Evolutionary conservation across 2,888 invertebrate genomes (phyloP).

Genomic region (Bellardia pandia): DNA sequence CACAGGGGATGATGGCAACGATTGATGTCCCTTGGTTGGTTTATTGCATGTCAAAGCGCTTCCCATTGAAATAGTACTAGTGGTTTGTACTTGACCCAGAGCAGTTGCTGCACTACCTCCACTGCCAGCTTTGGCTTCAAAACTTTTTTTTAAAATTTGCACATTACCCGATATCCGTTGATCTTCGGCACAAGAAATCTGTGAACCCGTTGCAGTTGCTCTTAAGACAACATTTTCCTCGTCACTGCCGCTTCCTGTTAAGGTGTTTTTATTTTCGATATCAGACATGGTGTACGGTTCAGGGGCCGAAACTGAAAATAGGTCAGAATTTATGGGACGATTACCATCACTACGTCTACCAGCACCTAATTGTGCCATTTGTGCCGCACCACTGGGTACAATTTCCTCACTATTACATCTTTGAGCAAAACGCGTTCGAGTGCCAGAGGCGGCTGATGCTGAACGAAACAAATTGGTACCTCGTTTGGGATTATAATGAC

Average conservation of each 20-base stretch:
- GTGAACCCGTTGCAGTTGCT: conserved; percentile 68
- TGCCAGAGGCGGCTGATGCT: conserved; percentile 80
- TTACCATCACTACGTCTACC: conserved; percentile 74
- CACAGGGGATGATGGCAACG: conserved; percentile 88
- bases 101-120: conserved; percentile 68
- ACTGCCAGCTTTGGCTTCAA: conserved; percentile 89
- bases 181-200: conserved; percentile 78
- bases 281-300: conserved; percentile 83
- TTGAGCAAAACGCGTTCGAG: conserved; percentile 80
- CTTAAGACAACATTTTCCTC: conserved; percentile 77
- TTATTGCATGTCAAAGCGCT: conserved; percentile 72
- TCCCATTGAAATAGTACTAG: neutral
- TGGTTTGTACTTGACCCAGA: conserved; percentile 47
- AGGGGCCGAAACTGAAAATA: conserved; percentile 87
- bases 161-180: conserved; percentile 88
- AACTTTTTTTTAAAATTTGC: conserved; percentile 93
- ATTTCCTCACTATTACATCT: conserved; percentile 84
- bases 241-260: conserved; percentile 73
- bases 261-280: conserved; percentile 79
- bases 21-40: conserved; percentile 83
- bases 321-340: conserved; percentile 74
- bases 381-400: conserved; percentile 75
- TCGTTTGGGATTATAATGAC: conserved; percentile 70
- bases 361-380: conserved; percentile 30
- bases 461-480: conserved; percentile 80